Conservation (phyloP, 2,888 invertebrate species). For the Drosophila mimetica region DNA sequence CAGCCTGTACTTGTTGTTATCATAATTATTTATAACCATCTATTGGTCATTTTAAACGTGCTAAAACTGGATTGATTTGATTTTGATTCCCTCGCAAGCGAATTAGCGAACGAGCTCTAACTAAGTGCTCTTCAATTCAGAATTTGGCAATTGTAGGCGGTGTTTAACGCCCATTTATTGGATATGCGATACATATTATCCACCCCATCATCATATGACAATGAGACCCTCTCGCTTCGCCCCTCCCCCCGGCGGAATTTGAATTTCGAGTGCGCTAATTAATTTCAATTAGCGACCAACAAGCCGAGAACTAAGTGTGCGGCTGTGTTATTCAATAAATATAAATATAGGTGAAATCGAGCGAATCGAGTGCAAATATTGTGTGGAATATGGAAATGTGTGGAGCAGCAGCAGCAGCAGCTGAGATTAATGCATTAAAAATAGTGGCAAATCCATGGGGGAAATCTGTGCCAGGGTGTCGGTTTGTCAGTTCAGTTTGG, state of each 20-base stretch:
- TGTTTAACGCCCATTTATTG: slow-evolving; percentile 35
- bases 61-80: slow-evolving; percentile 21
- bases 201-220: slow-evolving; percentile 69
- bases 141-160: slow-evolving; percentile 10
- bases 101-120: slow-evolving; percentile 27
- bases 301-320: slow-evolving; percentile 38
- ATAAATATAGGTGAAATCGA: slow-evolving; percentile 24
- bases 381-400: slow-evolving; percentile 60
- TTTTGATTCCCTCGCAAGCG: slow-evolving; percentile 6
- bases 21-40: slow-evolving; percentile 21
- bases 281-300: slow-evolving; percentile 77
- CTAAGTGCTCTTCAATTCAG: slow-evolving; percentile 24
- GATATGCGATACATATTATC: slow-evolving; percentile 1
- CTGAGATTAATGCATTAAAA: slow-evolving; percentile 33
- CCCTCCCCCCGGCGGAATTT: slow-evolving; percentile 16
- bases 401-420: slow-evolving; percentile 15
- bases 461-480: slow-evolving; percentile 48
- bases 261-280: slow-evolving; percentile 69
- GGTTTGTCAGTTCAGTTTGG: slow-evolving; percentile 12
- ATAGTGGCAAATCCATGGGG: slow-evolving; percentile 8
- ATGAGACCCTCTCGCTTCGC: slow-evolving; percentile 20
- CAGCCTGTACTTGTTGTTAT: slow-evolving; percentile 9
- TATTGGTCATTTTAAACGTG: slow-evolving; percentile 15
- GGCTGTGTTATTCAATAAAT: slow-evolving; percentile 22
- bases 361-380: slow-evolving; percentile 32